A percentile compares a stretch with the other conserved stretches of the same genome.
Evolutionary conservation across 2,113 vertebrate species (phyloP).

Genomic region (Salvator merianae): DNA sequence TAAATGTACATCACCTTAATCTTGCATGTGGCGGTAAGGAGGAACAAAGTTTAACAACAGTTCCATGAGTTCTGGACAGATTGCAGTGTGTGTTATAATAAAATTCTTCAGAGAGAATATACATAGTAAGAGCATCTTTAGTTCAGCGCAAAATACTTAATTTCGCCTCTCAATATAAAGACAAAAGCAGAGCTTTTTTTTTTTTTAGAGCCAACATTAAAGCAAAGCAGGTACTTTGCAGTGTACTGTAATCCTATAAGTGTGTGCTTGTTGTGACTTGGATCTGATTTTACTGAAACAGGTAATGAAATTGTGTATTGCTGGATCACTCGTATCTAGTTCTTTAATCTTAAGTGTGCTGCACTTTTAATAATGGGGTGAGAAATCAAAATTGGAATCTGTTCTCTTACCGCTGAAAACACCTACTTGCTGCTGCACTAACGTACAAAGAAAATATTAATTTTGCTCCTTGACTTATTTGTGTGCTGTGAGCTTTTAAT

Average conservation of each 20-base stretch:
- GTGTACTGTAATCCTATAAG: background rate
- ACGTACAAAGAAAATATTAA: background rate
- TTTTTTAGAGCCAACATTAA: too few species aligned
- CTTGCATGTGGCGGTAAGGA: background rate
- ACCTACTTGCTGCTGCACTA: background rate
- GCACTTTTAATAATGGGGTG: slow-evolving; percentile 1
- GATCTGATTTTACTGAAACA: background rate
- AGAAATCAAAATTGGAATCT: background rate
- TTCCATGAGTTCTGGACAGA: background rate
- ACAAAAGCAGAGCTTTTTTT: background rate
- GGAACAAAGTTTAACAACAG: background rate
- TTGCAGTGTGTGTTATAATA: background rate
- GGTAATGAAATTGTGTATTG: background rate
- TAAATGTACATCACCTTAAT: background rate
- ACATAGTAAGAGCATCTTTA: background rate
- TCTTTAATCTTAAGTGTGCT: background rate
- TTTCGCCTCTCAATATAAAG: background rate
- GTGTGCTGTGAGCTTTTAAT: slow-evolving; percentile 37
- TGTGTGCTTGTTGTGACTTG: slow-evolving; percentile 15
- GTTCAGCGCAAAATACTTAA: background rate
- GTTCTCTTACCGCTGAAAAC: background rate
- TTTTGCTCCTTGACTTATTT: background rate
- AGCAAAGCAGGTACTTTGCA: too few species aligned
- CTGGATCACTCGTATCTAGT: too few species aligned
- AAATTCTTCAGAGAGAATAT: background rate